Conservation (phyloP, 2,888 invertebrate genomes). For the Morpho achilles region DNA sequence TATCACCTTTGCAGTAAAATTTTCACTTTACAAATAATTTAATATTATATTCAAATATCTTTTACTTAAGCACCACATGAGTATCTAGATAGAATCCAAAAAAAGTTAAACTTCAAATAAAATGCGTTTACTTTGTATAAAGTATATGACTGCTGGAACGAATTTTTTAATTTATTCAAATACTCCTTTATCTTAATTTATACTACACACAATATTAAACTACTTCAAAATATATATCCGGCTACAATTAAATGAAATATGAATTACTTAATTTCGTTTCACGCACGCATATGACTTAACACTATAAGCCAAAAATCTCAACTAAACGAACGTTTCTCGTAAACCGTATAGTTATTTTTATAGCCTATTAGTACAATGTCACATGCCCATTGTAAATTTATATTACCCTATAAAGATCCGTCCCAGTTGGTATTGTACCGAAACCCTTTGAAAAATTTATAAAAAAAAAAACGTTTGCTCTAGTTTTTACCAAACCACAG, state of each 20-base stretch:
- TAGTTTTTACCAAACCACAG: constrained; percentile 69
- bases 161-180: no score
- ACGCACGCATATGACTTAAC: constrained; percentile 43
- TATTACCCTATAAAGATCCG: constrained; percentile 63
- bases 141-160: no score
- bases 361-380: constrained; percentile 62
- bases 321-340: constrained; percentile 55
- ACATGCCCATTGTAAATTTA: constrained; percentile 58
- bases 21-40: not conserved
- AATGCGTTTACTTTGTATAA: no score
- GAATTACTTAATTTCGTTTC: not conserved
- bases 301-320: constrained; percentile 51
- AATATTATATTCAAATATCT: not conserved
- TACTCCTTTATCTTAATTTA: no score
- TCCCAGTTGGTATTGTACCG: constrained; percentile 45
- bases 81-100: no score
- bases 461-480: constrained; percentile 62
- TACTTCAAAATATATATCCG: no score
- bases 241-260: no score
- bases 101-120: no score
- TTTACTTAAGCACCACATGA: not conserved
- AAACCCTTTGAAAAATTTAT: constrained; percentile 59
- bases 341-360: constrained; percentile 55
- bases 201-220: no score
- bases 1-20: no score